Evolutionary conservation across 2,888 invertebrate genomes (phyloP), one percentile per base, ranked within the genome.

Genomic region (Zhuqinia jingwanae): DNA sequence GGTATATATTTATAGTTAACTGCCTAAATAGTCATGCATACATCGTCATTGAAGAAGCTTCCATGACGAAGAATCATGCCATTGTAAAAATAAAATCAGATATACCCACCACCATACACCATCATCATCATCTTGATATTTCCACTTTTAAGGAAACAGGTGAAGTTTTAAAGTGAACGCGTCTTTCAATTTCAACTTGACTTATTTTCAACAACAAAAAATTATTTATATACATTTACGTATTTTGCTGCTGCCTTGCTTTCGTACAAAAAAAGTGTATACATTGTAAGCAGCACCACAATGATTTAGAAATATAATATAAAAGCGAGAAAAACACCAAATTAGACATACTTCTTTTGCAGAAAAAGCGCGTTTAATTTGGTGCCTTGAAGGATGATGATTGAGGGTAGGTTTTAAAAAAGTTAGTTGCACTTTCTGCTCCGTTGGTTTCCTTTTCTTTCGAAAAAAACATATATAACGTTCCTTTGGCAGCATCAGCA

Each of bases 351-450:
- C 76, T 86, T 82, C 78, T 85, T 84, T 81, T 82, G 83, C 80
- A 81, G 87, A 88, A 85, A 80, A 79, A 86, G 76, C 82, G 75
- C 86, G 83, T 87, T 89, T 88, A 87, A 89, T 89, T 88, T 87
- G 76, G 53, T 88, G 78, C 65, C 75, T 87, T 75, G 68, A 75
- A 45, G 53, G 58, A 56, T 58, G 76, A 65, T 65, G 76, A 76
- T 65, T 56, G 68, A 81, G 76, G 42, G 78, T 82, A 65, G 73
- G 47, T 80, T 77, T 89, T 87, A 50, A 68, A 86, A 85, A 87
- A 89, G 88, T 88, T 87, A 86, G 87, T 89, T 89, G 89, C 86
- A 89, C 89, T 89, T 89, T 88, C 88, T 87, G 89, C 84, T 89
- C 85, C 86, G 86, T 73, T 89, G 89, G 78, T 81, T 89, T 83